Conservation (phyloP, 2,888 invertebrate species). For the Drosophila monieri region DNA sequence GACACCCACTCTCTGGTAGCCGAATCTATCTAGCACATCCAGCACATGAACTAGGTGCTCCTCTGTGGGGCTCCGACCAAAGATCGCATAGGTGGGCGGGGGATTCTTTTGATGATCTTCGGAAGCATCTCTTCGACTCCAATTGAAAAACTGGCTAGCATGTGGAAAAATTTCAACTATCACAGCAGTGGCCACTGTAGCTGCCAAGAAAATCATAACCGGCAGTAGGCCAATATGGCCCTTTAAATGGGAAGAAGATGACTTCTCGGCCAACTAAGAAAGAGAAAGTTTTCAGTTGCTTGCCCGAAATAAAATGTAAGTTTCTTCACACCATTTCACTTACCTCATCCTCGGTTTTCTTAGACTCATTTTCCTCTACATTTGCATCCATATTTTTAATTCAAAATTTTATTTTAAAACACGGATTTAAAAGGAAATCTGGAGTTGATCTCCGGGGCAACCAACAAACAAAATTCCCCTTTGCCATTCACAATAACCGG, state of each 20-base stretch:
- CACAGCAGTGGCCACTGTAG: constrained; percentile 66
- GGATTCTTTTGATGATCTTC: not conserved
- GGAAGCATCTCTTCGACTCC: constrained; percentile 11
- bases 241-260: constrained; percentile 1
- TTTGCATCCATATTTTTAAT: constrained; percentile 35
- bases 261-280: constrained; percentile 46
- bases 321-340: constrained; percentile 15
- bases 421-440: too few species aligned
- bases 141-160: constrained; percentile 28
- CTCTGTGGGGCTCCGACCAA: constrained; percentile 85
- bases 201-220: constrained; percentile 63
- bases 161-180: constrained; percentile 66
- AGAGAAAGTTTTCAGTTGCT: constrained; percentile 54
- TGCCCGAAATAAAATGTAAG: not conserved
- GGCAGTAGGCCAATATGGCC: constrained; percentile 52
- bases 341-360: constrained; percentile 4
- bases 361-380: constrained; percentile 8
- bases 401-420: not conserved
- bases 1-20: constrained; percentile 87
- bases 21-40: constrained; percentile 90
- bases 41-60: constrained; percentile 90
- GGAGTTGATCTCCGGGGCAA: constrained; percentile 5
- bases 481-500: constrained; percentile 1
- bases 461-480: constrained; percentile 5
- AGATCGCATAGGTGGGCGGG: constrained; percentile 86